Base-by-base conservation (phyloP, 92 coral and sea anemone genomes). In the Palythoa heliodiscus region DNA sequence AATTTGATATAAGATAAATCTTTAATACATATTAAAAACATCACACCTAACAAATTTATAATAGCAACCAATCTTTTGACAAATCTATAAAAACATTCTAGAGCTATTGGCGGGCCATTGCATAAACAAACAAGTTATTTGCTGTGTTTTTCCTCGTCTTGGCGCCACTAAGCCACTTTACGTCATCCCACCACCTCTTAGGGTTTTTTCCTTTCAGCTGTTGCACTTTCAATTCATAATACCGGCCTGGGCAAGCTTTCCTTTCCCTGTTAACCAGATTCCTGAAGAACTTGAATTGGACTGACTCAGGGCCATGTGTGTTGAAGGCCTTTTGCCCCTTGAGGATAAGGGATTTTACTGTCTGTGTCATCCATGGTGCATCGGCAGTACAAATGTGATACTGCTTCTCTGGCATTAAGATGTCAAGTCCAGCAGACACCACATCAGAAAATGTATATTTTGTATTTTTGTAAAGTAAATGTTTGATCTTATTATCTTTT, bases 231-330 rank as follows among this genome's bases (percentile, higher is more conserved):
- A 86, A 83, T 84, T 89, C 82, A 52, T 89, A 89, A 76, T 47
- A n/a, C n/a, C n/a, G n/a, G n/a, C n/a, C n/a, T n/a, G 63, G 63
- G 43, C 88, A 88, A 9, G 40, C 85, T 83, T 88, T 88, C 75
- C 88, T 83, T 69, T 88, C 85, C 70, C 88, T 83, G 77, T 84
- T 83, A 40, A 88, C 88, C 3, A 74, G 52, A 38, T 88, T 83
- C 55, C 88, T 55, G 71, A 74, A 61, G 35, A 35, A 87, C 71
- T 81, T 87, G 71, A 87, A 87, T 39, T 80, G 58, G 20, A 19
- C n/a, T 11, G 87, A 80, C 50, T 82, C 25, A 24, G 77, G 69
- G 12, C 86, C 35, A 53, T 68, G 50, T 52, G 11, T 70, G 25
- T 20, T 52, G 22, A 86, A 86, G 70, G 83, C 76, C 50, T 63